phyloP scores from a whole-genome alignment of 2,113 vertebrate genomes.

The Phaethornis superciliosus region DNA sequence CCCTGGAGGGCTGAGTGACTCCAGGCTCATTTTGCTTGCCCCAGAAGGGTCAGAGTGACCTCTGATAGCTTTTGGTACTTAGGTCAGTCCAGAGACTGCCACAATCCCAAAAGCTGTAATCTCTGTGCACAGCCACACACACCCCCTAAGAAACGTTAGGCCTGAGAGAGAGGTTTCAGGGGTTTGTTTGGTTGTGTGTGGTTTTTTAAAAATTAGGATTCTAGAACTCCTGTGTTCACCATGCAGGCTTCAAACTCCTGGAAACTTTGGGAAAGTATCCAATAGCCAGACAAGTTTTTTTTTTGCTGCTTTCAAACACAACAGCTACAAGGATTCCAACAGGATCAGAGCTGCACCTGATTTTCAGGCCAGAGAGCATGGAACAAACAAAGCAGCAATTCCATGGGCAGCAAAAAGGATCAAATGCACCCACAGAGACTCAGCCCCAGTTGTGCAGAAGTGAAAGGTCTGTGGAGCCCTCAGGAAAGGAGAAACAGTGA shows the following conservation, averaged over 20 bases:
- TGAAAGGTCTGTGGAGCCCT: background rate
- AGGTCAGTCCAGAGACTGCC: background rate
- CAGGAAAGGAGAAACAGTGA: background rate
- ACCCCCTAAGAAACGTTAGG: background rate
- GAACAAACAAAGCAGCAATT: background rate
- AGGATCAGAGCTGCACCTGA: background rate
- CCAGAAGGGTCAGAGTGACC: constrained; percentile 29
- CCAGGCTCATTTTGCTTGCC: background rate
- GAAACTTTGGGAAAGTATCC: background rate
- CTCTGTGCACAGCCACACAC: background rate
- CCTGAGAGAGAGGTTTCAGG: background rate
- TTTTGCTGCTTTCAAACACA: background rate
- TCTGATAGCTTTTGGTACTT: background rate
- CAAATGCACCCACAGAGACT: background rate
- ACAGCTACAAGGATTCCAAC: background rate
- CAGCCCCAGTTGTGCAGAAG: background rate
- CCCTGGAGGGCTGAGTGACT: background rate
- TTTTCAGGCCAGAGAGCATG: background rate
- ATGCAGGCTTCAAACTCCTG: background rate
- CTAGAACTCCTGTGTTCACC: background rate
- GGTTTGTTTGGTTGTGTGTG: background rate
- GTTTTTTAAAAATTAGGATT: background rate
- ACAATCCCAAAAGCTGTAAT: background rate
- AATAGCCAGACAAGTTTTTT: background rate
- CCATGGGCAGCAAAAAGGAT: background rate